Base-by-base conservation (phyloP, 2,797 vertebrate genomes). In the Poeciliopsis turneri region DNA sequence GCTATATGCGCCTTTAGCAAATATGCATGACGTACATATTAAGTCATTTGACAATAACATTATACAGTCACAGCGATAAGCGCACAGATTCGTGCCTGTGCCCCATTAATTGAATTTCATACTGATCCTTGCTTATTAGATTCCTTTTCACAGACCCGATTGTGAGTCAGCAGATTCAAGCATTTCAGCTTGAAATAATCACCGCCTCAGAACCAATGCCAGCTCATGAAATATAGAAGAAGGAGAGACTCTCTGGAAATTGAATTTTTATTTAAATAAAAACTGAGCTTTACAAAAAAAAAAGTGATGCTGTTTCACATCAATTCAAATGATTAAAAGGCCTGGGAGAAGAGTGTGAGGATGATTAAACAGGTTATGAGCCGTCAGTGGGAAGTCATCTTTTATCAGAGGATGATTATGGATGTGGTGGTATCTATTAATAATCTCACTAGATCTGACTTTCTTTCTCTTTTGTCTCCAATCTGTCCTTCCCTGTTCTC, bases 121-220 rank as follows among this genome's bases (percentile, higher is more conserved):
- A 76, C 86, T 77, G 77, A 81, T 83, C 75, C 73, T 89, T 89
- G 87, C 92, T 92, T 92, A 92, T 94, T 87, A 88, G 85, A 30
- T 15, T 55, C 2, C 41, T 43, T 39, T 72, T 88, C 78, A 75
- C 82, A 72, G 79, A 88, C 77, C 75, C 73, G 57, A 86, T 89
- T 82, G 89, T 90, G 90, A 93, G 64, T 91, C 87, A 90, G 86
- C 86, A 92, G 76, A 86, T 84, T 90, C 55, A 72, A 72, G 36
- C 72, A 46, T 87, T 76, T 81, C 79, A 76, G 57, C 77, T 88
- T 76, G 69, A 76, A 85, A 79, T 49, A 36, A 72, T 78, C 61
- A 36, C 84, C 36, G 78, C 53, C 72, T 82, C 36, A 55, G 83
- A 84, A 81, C 79, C 71, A 66, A 73, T 66, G 79, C 47, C 49